A percentile compares a stretch with the other conserved stretches of the same genome.
Evolutionary conservation across 2,888 invertebrate genomes (phyloP).

Genomic region (Aleiodes leptofemur): DNA sequence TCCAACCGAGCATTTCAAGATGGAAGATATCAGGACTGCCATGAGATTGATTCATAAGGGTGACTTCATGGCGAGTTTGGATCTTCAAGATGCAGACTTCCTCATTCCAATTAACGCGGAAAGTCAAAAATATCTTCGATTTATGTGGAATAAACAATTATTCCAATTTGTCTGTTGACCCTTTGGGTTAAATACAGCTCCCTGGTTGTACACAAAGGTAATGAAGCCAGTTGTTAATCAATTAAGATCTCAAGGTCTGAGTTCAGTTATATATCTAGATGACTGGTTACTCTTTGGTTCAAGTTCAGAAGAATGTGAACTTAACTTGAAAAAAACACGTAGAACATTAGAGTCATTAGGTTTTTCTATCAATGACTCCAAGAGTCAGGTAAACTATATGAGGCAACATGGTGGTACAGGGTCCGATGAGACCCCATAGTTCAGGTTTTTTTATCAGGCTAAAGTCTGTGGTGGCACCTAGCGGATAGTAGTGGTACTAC

Average conservation of each 20-base stretch:
- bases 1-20: slow-evolving; percentile 44
- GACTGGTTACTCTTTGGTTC: background rate
- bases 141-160: slow-evolving; percentile 47
- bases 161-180: background rate
- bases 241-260: background rate
- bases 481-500: no score
- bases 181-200: slow-evolving; percentile 1
- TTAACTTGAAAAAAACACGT: no score
- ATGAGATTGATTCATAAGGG: slow-evolving; percentile 11
- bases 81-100: slow-evolving; percentile 43
- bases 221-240: slow-evolving; percentile 2
- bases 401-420: no score
- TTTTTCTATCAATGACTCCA: no score
- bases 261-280: slow-evolving; percentile 5
- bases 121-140: slow-evolving; percentile 55
- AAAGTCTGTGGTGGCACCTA: no score
- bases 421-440: no score
- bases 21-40: slow-evolving; percentile 40
- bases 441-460: no score
- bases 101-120: slow-evolving; percentile 47
- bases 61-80: slow-evolving; percentile 40
- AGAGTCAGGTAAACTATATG: no score
- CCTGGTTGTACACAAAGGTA: background rate
- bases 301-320: background rate
- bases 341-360: no score